Percentiles rank a stretch among this genome's conserved stretches.
phyloP scores from a whole-genome alignment of 2,888 invertebrate genomes.

The Idaea straminata region DNA sequence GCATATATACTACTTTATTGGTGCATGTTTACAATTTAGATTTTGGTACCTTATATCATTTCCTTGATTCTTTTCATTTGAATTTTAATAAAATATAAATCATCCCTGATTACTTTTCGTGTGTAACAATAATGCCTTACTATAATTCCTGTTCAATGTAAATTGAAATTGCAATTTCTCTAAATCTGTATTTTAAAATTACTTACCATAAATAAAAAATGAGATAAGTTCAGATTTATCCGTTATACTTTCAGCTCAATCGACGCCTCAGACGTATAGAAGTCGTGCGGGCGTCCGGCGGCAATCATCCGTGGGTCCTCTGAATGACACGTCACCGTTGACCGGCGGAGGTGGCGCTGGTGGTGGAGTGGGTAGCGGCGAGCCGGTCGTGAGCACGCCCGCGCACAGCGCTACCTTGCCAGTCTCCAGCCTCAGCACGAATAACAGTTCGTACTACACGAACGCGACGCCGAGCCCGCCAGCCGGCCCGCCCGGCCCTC shows the following conservation, averaged over 20 bases:
- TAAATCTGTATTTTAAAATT: no score
- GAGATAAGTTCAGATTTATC: neutral
- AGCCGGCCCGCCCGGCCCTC: constrained; percentile 54
- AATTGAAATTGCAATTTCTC: neutral
- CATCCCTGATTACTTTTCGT: neutral
- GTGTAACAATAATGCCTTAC: neutral
- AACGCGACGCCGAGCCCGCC: constrained; percentile 82
- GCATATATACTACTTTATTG: constrained; percentile 42
- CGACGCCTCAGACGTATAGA: constrained; percentile 81
- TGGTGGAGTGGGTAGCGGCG: constrained; percentile 50
- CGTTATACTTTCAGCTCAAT: constrained; percentile 76
- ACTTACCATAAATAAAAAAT: neutral
- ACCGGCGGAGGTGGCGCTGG: constrained; percentile 48
- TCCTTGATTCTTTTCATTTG: neutral
- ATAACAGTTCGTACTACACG: constrained; percentile 81
- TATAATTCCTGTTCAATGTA: no score
- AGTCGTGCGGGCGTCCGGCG: constrained; percentile 80
- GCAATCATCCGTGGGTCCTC: constrained; percentile 82
- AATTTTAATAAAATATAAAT: neutral
- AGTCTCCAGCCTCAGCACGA: constrained; percentile 77
- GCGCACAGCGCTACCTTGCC: constrained; percentile 75
- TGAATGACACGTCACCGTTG: constrained; percentile 77
- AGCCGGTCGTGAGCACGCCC: constrained; percentile 69
- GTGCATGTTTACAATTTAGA: constrained; percentile 51
- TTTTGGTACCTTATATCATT: constrained; percentile 14